phyloP scores from a whole-genome alignment of 30 jellyfish, hydroid and myxozoan species.

The Aurelia aurita region DNA sequence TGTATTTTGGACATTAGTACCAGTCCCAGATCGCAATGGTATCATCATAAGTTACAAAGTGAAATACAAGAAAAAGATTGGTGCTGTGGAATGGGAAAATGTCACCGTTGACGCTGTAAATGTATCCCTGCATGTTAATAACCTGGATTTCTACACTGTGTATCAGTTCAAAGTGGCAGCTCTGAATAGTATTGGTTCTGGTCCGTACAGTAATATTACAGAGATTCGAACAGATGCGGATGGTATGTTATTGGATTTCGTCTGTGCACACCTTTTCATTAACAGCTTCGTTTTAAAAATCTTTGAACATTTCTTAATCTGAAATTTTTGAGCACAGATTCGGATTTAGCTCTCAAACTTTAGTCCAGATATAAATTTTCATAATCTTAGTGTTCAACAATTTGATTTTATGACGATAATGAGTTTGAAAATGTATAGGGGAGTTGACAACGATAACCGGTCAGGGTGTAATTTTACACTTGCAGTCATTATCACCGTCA shows the following conservation, averaged over 20 bases:
- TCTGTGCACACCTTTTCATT: not conserved
- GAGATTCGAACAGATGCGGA: slow-evolving; percentile 30
- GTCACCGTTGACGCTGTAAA: slow-evolving; percentile 3
- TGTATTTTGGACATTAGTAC: slow-evolving; percentile 27
- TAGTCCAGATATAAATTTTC: no score
- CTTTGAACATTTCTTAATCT: not conserved
- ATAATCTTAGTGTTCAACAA: no score
- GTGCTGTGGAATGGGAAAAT: not conserved
- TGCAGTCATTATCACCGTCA: no score
- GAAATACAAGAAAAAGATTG: not conserved
- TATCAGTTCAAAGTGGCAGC: slow-evolving; percentile 25
- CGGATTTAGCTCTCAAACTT: no score
- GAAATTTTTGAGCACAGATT: not conserved
- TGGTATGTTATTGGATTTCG: slow-evolving; percentile 1
- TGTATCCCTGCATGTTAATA: not conserved
- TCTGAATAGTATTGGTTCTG: slow-evolving; percentile 16
- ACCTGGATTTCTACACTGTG: slow-evolving; percentile 12
- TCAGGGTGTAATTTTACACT: no score
- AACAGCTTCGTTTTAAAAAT: no score
- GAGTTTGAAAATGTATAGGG: no score
- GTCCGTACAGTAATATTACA: slow-evolving; percentile 11
- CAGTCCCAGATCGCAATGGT: slow-evolving; percentile 34
- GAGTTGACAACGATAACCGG: no score
- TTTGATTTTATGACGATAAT: no score
- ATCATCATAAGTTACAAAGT: slow-evolving; percentile 18